These are phyloP conservation scores for Bos javanicus DNA, from an alignment of 2,113 vertebrate genomes.

Conservation along the genomic window DNA sequence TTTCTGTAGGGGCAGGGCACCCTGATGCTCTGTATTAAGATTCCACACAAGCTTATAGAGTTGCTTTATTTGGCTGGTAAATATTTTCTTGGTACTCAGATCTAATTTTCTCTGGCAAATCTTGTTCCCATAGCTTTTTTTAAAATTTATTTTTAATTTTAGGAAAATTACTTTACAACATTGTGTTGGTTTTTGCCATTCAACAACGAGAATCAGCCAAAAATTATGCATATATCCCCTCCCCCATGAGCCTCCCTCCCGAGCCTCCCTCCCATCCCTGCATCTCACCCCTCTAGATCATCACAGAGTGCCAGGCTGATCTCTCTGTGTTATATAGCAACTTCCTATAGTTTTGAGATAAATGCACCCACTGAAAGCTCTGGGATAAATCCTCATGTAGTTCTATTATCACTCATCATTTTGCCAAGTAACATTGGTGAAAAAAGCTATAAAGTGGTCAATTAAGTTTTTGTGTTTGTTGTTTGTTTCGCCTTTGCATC, in stretches of 20 bases:
- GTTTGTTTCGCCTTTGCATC: background rate
- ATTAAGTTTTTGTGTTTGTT: background rate
- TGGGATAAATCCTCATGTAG: background rate
- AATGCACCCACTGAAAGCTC: background rate
- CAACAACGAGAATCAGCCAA: background rate
- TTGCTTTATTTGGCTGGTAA: background rate
- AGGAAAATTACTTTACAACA: background rate
- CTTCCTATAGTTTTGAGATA: background rate
- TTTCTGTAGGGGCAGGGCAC: fast-evolving
- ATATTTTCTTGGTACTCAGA: background rate
- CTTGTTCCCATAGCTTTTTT: background rate
- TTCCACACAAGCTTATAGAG: background rate
- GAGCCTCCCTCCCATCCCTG: background rate
- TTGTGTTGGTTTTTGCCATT: background rate
- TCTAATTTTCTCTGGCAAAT: background rate
- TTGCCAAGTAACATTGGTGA: background rate
- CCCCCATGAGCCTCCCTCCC: background rate
- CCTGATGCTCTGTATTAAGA: background rate
- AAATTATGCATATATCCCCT: background rate
- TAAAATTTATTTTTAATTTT: background rate
- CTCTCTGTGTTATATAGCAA: background rate
- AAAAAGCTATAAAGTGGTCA: background rate
- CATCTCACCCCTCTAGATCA: background rate
- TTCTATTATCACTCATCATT: background rate
- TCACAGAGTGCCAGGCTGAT: background rate